Evolutionary conservation across 1,140 invertebrate genomes (phyloP).

Genomic region (Druon quercuslanigerum): DNA sequence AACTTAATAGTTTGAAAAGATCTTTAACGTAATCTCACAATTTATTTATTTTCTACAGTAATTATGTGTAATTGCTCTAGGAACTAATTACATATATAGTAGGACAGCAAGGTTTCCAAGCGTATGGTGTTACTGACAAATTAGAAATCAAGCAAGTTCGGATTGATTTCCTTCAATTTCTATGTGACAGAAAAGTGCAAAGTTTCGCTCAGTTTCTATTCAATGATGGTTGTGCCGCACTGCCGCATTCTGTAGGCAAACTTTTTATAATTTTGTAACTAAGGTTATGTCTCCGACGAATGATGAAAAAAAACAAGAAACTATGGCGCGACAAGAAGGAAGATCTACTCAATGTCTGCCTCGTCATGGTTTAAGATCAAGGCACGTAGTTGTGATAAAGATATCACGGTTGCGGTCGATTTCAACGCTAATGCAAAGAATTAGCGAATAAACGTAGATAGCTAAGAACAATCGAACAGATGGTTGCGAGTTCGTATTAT

Average conservation of each 20-base stretch:
- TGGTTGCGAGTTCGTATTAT: slow-evolving; percentile 67
- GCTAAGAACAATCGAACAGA: slow-evolving; percentile 63
- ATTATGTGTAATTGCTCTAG: background rate
- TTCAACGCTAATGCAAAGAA: slow-evolving; percentile 46
- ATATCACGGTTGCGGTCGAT: slow-evolving; percentile 11
- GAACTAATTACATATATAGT: background rate
- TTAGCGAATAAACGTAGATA: slow-evolving; percentile 65
- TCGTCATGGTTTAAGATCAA: slow-evolving; percentile 7
- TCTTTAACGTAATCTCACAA: background rate
- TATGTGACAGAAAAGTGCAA: background rate
- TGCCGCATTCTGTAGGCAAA: slow-evolving; percentile 56
- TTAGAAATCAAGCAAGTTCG: background rate
- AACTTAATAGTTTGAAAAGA: too few relatives aligned
- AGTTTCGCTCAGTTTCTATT: slow-evolving; percentile 5
- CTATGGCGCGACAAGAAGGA: background rate
- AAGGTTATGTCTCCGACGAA: slow-evolving; percentile 71
- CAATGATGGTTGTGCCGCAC: slow-evolving; percentile 38
- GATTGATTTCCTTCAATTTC: slow-evolving; percentile 1
- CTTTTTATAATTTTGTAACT: slow-evolving; percentile 71
- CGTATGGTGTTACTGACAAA: background rate
- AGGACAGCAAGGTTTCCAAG: background rate
- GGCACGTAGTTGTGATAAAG: background rate
- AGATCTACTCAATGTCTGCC: background rate
- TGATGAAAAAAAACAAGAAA: slow-evolving; percentile 43
- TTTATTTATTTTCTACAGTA: background rate